Conservation (phyloP, 2,113 vertebrate genomes). For the Apus apus region DNA sequence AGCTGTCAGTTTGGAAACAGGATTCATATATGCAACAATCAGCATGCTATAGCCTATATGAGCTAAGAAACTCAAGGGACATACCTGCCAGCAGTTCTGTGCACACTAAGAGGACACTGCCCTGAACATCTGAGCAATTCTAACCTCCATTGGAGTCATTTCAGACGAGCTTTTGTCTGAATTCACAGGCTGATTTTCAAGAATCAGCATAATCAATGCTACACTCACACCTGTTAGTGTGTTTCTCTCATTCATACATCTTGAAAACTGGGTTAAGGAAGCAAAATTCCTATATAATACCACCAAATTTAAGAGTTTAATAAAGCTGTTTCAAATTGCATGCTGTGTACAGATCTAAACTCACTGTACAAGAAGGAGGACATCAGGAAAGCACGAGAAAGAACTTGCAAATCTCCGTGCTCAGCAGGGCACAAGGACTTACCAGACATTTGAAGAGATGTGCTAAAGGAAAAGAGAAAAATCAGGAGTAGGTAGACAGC, state of each 20-base stretch:
- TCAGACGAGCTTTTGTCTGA: not conserved
- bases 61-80: not conserved
- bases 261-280: not conserved
- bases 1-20: not conserved
- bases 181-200: not conserved
- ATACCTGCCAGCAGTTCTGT: not conserved
- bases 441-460: slow-evolving; percentile 46
- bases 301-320: not conserved
- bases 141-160: not conserved
- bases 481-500: not conserved
- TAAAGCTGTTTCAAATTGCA: not conserved
- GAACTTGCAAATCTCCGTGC: not conserved
- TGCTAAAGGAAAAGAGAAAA: slow-evolving; percentile 16
- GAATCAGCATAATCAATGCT: not conserved
- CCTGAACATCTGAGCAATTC: not conserved
- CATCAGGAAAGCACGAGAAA: not conserved
- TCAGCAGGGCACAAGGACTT: slow-evolving; percentile 6
- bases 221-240: not conserved
- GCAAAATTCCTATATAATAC: not conserved
- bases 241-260: not conserved
- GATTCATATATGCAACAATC: not conserved
- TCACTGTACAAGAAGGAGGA: not conserved
- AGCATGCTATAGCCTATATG: too few relatives aligned
- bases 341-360: not conserved
- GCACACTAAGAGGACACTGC: not conserved